Evolutionary conservation across 2,797 vertebrate genomes (phyloP), one percentile per base, ranked within the genome.

Genomic region (Takifugu rubripes): DNA sequence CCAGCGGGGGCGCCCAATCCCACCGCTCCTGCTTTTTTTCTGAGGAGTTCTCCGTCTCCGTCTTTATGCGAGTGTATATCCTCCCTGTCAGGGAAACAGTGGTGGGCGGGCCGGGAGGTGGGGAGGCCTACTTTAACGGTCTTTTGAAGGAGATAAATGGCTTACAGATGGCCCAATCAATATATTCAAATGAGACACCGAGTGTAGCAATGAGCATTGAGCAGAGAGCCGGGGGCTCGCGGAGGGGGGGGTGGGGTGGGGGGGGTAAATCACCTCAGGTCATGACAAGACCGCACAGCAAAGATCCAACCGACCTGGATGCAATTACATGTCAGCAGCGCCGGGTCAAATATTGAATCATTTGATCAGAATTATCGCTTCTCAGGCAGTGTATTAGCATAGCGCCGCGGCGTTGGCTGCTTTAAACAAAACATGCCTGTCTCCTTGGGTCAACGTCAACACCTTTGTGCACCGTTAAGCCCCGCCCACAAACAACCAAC

Each of bases 141-240:
- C 84, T 86, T 92, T 91, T 91, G 88, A 91, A 90, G 85, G 87
- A 91, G 89, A 91, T 91, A 90, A 91, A 92, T 92, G 90, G 88
- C 84, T 90, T 92, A 90, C 91, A 92, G 90, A 91, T 92, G 90
- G 90, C 86, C 81, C 86, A 89, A 90, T 92, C 90, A 91, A 91
- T 91, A 91, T 90, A 92, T 92, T 91, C 84, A 92, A 91, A 92
- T 92, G 78, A 91, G 87, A 82, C 86, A 87, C 75, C 47, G 79
- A 85, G 86, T 88, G 73, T 64, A 66, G 78, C 84, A 65, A 73
- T 69, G 65, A 78, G 68, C 77, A 78, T 53, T 74, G 70, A 80
- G 69, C 62, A 70, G 65, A 46, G 63, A 55, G 54, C 50, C 47
- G 21, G 56, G 63, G 66, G 25, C 40, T 4, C 40, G 54, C 15